Evolutionary conservation across 2,888 invertebrate species (phyloP), one percentile per base, ranked within the genome.

Genomic region (Mesorhabditis spiculigera): DNA sequence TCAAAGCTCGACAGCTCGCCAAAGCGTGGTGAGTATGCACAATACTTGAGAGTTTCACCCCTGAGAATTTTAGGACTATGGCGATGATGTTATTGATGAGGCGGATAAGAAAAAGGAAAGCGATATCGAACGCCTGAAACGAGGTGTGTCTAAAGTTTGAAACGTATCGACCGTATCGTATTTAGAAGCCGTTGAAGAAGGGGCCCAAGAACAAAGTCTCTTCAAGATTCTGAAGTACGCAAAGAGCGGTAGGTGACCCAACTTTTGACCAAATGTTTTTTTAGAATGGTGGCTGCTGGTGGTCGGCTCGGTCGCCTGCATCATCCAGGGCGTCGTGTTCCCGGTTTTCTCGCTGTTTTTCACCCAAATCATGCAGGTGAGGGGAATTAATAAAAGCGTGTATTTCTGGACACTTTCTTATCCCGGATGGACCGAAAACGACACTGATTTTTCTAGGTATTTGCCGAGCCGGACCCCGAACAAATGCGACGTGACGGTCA

Each of bases 321-420:
- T 86, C 16, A 72, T 76, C 10, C 78, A 78, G 63, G 78, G 78
- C 45, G 75, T 73, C 28, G 82, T 87, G 4, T 87, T 88, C 82
- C 89, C 89, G 4, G 84, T 87, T 4, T 89, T 88, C 82, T 87
- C 89, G 28, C 81, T 88, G 43, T 87, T 89, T 75, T 86, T 87
- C 78, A 71, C 75, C 5, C 77, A 78, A 64, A 75, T 78, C 45
- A 77, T 78, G 62, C 62, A 77, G 10, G 76, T 76, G 28, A n/a
- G 28, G 28, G 28, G 28, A 28, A 8, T 73, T 74, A 66, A 71
- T 72, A 0, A 63, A 28, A n/a, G 13, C 4, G 10, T n/a, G 8
- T 63, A 8, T 13, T 2, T 28, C n/a, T 13, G 13, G 13, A 28
- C 13, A 63, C 28, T 16, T n/a, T 28, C 10, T n/a, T 63, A 1